Conservation (phyloP, 2,888 invertebrate species). For the Rutpela maculata region DNA sequence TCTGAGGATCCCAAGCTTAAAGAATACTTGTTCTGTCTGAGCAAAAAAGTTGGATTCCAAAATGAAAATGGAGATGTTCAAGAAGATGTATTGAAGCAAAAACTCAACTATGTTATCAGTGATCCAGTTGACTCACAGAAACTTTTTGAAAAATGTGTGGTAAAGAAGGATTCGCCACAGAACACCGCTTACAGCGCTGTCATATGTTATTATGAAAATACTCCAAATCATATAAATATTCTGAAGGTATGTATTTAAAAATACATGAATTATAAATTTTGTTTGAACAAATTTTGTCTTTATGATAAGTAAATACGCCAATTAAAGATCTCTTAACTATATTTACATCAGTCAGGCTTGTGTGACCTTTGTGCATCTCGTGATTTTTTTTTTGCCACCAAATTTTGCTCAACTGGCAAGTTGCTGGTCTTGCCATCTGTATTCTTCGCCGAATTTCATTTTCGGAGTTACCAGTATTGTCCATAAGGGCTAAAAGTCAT, state of each 20-base stretch:
- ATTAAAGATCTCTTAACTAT: too few relatives aligned
- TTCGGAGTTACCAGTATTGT: too few relatives aligned
- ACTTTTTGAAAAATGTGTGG: conserved; percentile 50
- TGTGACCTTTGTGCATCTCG: too few relatives aligned
- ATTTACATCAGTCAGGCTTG: too few relatives aligned
- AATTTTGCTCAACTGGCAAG: too few relatives aligned
- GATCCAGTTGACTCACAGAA: conserved; percentile 42
- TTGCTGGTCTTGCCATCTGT: too few relatives aligned
- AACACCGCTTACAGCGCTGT: conserved; percentile 51
- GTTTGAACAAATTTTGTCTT: too few relatives aligned
- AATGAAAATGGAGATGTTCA: conserved; percentile 43
- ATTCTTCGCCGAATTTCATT: too few relatives aligned
- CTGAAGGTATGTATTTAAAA: conserved; percentile 29
- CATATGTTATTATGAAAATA: conserved; percentile 51
- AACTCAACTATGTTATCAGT: conserved; percentile 24
- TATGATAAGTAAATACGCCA: too few relatives aligned
- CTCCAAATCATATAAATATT: conserved; percentile 41
- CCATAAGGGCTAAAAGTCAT: too few relatives aligned
- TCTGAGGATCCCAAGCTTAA: conserved; percentile 51
- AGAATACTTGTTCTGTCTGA: conserved; percentile 46
- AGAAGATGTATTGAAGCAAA: conserved; percentile 38
- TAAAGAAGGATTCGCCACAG: conserved; percentile 51
- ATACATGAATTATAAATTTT: not conserved
- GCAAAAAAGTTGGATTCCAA: conserved; percentile 50
- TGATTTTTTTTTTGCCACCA: too few relatives aligned